These are phyloP conservation scores for Plebejus argus DNA, from an alignment of 2,888 invertebrate genomes.

Conservation along the genomic window DNA sequence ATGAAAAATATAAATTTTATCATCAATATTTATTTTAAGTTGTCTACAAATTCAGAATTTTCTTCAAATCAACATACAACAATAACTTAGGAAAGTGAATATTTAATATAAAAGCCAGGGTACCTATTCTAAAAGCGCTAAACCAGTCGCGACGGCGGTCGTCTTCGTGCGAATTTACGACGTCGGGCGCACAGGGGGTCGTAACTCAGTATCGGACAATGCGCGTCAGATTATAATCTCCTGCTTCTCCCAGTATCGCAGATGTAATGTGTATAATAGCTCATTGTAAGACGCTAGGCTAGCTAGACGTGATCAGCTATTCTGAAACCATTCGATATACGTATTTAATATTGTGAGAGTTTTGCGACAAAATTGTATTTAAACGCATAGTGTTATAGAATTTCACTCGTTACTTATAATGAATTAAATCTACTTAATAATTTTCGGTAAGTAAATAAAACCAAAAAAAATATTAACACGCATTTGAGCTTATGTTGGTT, in stretches of 20 bases:
- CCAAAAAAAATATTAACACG: too few species aligned
- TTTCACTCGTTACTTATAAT: not conserved
- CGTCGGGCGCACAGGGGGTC: conserved; percentile 43
- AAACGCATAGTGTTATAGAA: too few species aligned
- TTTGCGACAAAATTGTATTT: not conserved
- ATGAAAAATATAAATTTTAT: not conserved
- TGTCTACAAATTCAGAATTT: not conserved
- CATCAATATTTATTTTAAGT: not conserved
- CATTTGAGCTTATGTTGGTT: not conserved
- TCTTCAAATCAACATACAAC: not conserved
- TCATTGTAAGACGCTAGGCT: conserved; percentile 39
- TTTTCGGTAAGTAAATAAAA: too few species aligned
- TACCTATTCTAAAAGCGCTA: not conserved
- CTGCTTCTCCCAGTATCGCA: conserved; percentile 34
- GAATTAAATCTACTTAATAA: not conserved
- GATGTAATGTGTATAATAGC: conserved; percentile 44
- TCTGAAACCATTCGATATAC: not conserved
- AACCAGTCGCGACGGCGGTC: not conserved
- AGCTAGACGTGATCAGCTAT: conserved; percentile 4
- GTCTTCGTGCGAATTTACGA: conserved; percentile 47
- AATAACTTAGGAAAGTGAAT: not conserved
- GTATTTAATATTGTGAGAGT: not conserved
- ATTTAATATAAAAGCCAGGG: not conserved
- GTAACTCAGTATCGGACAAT: conserved; percentile 56
- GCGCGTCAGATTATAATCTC: conserved; percentile 57